Percentiles rank a stretch among this genome's conserved stretches.
Evolutionary conservation across 2,888 invertebrate species (phyloP).

Genomic region (Muscina levida): DNA sequence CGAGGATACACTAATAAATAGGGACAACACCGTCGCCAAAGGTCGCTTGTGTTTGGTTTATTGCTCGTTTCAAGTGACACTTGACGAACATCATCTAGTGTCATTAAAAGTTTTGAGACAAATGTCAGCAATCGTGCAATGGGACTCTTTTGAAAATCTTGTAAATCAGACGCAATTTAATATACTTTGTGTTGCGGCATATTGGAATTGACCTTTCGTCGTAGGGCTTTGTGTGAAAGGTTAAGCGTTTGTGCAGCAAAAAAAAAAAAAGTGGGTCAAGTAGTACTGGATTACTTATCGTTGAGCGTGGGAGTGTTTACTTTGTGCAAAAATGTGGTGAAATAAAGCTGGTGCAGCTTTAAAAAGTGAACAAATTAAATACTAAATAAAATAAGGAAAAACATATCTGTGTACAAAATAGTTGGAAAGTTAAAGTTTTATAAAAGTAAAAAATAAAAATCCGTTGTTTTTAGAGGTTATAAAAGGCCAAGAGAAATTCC

Average conservation of each 20-base stretch:
- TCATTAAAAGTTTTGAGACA: constrained; percentile 2
- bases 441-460: too few species aligned
- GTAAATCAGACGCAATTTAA: constrained; percentile 8
- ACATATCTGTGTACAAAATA: too few species aligned
- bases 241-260: too few species aligned
- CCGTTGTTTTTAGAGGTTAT: too few species aligned
- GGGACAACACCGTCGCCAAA: not conserved
- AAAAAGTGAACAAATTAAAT: too few species aligned
- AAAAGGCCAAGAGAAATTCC: too few species aligned
- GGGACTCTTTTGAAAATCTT: not conserved
- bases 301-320: too few species aligned
- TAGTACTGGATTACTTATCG: too few species aligned
- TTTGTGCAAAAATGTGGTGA: too few species aligned
- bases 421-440: too few species aligned
- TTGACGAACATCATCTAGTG: not conserved
- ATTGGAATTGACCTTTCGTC: not conserved
- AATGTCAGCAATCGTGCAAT: constrained; percentile 15
- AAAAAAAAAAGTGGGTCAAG: constrained; percentile 7
- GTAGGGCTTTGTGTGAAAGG: not conserved
- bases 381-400: too few species aligned
- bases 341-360: too few species aligned
- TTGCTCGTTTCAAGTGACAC: constrained; percentile 6
- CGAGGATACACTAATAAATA: not conserved
- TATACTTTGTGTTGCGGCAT: not conserved
- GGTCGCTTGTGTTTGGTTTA: not conserved